Conservation (phyloP, 2,113 vertebrate species). For the Carassius auratus region DNA sequence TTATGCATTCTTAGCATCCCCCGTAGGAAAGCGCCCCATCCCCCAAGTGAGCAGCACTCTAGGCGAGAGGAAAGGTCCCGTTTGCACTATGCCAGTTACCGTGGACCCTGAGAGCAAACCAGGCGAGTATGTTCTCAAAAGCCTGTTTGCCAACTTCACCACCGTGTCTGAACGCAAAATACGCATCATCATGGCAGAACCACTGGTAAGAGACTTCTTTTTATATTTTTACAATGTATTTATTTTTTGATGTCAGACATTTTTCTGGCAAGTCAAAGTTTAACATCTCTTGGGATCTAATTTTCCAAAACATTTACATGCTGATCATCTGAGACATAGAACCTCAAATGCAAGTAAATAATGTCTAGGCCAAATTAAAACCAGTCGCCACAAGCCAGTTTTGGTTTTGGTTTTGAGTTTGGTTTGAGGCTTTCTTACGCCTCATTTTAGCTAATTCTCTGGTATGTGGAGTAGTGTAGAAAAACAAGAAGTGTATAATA, state of each 20-base stretch:
- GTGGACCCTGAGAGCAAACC: constrained; percentile 98
- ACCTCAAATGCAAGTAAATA: neutral
- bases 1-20: constrained; percentile 81
- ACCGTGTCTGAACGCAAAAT: constrained; percentile 95
- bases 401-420: too few relatives aligned
- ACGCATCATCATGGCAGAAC: constrained; percentile 98
- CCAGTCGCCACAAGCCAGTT: neutral
- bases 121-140: constrained; percentile 97
- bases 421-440: neutral
- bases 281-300: neutral
- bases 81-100: constrained; percentile 90
- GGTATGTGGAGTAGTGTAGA: constrained; percentile 22
- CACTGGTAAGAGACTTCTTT: constrained; percentile 81
- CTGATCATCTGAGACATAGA: neutral
- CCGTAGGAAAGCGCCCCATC: constrained; percentile 89
- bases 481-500: constrained; percentile 26
- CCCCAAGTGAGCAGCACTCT: constrained; percentile 82
- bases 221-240: too few relatives aligned
- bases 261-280: neutral
- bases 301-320: neutral
- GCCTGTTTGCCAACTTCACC: constrained; percentile 97
- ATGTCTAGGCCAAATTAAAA: neutral
- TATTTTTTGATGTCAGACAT: neutral
- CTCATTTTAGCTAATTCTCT: neutral
- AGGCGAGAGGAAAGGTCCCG: constrained; percentile 88